Percentiles rank a stretch among this genome's conserved stretches.
phyloP scores from a whole-genome alignment of 1,140 invertebrate species.

The Drosophila sucinea region DNA sequence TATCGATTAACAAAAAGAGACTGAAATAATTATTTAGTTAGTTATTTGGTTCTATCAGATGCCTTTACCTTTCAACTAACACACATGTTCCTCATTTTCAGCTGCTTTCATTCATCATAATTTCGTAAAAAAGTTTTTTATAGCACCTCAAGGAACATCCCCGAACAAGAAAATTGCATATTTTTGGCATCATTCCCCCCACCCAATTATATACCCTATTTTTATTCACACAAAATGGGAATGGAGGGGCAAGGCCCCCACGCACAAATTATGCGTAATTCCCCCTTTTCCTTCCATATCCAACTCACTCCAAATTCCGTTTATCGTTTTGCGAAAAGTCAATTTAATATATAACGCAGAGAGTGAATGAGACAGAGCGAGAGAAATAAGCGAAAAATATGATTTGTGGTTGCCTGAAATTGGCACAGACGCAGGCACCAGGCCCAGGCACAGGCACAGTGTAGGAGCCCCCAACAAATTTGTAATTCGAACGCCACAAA shows the following conservation, averaged over 20 bases:
- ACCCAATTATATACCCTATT: conserved; percentile 46
- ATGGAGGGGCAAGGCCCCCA: conserved; percentile 52
- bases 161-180: conserved; percentile 52
- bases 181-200: conserved; percentile 54
- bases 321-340: conserved; percentile 78
- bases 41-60: not conserved
- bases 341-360: conserved; percentile 68
- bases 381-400: conserved; percentile 38
- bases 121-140: conserved; percentile 39
- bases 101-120: conserved; percentile 58
- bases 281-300: not conserved
- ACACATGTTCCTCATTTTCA: conserved; percentile 29
- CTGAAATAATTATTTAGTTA: not conserved
- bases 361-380: not conserved
- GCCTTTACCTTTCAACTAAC: not conserved
- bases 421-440: conserved; percentile 38
- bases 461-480: conserved; percentile 57
- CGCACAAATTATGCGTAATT: conserved; percentile 79
- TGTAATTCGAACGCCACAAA: conserved; percentile 82
- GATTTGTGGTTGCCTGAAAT: conserved; percentile 73
- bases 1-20: too few relatives aligned
- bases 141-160: conserved; percentile 54
- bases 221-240: conserved; percentile 40
- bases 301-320: conserved; percentile 46
- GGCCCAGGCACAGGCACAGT: conserved; percentile 25